Conservation (phyloP, 2,888 invertebrate species). For the Leptopterna dolabrata region DNA sequence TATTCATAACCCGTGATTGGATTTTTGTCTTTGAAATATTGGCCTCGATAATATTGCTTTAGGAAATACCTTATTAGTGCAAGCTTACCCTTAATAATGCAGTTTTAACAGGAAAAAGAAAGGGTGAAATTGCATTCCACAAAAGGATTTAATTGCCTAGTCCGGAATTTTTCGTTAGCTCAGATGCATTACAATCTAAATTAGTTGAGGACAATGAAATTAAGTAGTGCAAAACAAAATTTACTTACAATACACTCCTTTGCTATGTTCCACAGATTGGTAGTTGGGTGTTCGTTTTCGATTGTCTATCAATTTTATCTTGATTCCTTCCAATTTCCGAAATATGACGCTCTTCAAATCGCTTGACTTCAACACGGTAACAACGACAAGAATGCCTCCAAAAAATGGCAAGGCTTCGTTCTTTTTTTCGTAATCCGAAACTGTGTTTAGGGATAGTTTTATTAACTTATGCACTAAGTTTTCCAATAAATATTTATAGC, state of each 20-base stretch:
- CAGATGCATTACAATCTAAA: slow-evolving; percentile 13
- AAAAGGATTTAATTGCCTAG: too few relatives aligned
- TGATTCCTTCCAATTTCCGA: background rate
- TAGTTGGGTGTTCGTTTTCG: slow-evolving; percentile 50
- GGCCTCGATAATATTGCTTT: too few relatives aligned
- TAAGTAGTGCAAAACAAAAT: background rate
- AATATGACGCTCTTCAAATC: background rate
- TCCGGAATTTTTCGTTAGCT: background rate
- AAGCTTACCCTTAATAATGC: too few relatives aligned
- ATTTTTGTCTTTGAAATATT: too few relatives aligned
- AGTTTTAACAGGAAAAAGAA: too few relatives aligned
- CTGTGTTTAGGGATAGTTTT: background rate
- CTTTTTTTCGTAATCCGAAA: background rate
- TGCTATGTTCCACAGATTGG: slow-evolving; percentile 70
- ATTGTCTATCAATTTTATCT: background rate
- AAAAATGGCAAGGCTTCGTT: background rate
- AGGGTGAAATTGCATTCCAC: too few relatives aligned
- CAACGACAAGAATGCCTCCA: background rate
- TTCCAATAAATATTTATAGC: background rate
- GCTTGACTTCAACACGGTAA: background rate
- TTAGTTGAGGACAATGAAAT: slow-evolving; percentile 5
- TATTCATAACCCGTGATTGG: too few relatives aligned
- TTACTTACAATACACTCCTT: slow-evolving; percentile 69
- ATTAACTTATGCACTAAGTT: background rate
- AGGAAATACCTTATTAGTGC: too few relatives aligned